Percentiles rank a stretch among this genome's conserved stretches.
Evolutionary conservation across 2,797 vertebrate genomes (phyloP).

Genomic region (Basileuterus tristriatus): DNA sequence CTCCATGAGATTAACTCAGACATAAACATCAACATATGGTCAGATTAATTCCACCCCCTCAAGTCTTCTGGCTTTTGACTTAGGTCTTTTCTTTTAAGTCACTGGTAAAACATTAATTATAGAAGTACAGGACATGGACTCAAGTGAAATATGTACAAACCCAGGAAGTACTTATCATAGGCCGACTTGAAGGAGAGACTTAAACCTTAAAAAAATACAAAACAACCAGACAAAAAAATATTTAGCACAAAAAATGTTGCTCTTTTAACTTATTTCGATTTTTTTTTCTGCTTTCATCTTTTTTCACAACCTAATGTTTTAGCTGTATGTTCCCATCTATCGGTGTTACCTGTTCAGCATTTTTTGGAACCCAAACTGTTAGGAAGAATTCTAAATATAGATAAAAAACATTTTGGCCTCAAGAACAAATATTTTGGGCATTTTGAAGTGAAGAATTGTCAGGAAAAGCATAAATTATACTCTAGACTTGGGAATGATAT

Average conservation of each 20-base stretch:
- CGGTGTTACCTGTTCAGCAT: not conserved
- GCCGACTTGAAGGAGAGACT: not conserved
- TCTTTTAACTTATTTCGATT: not conserved
- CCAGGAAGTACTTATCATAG: not conserved
- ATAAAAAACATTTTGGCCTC: not conserved
- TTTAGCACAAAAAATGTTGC: not conserved
- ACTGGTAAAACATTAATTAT: not conserved
- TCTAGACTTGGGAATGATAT: not conserved
- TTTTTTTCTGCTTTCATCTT: not conserved
- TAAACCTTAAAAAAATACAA: not conserved
- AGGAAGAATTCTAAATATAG: not conserved
- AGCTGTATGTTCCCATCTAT: not conserved
- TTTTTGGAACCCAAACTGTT: not conserved
- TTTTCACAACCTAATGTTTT: not conserved
- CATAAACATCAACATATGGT: slow-evolving; percentile 24
- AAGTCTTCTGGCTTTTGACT: slow-evolving; percentile 7
- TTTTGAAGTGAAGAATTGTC: not conserved
- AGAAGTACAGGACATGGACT: not conserved
- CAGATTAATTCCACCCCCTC: slow-evolving; percentile 24
- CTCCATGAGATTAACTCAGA: slow-evolving; percentile 1
- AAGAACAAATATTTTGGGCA: not conserved
- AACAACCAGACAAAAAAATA: not conserved
- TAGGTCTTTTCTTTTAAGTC: not conserved
- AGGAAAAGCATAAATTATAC: not conserved
- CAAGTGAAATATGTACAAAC: not conserved